These are phyloP conservation scores for Cryptops parisi DNA, from an alignment of 2,888 invertebrate species.

Conservation along the genomic window DNA sequence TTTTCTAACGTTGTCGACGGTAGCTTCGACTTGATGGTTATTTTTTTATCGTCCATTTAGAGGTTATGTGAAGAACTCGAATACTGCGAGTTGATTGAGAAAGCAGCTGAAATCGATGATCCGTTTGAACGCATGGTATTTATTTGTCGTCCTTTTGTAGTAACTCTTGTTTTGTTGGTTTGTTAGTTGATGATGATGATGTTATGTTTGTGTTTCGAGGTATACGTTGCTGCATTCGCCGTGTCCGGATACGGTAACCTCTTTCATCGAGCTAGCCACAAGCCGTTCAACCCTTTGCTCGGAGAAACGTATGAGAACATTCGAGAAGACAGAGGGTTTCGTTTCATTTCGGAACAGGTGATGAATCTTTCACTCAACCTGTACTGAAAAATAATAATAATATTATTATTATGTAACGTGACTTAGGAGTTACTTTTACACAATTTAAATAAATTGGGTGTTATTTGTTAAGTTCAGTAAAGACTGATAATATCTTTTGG, in stretches of 20 bases:
- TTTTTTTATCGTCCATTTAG: conserved; percentile 32
- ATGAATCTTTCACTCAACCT: background rate
- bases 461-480: too few relatives aligned
- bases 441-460: background rate
- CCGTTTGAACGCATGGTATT: conserved; percentile 54
- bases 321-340: conserved; percentile 59
- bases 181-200: background rate
- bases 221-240: conserved; percentile 60
- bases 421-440: background rate
- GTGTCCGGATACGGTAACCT: conserved; percentile 61
- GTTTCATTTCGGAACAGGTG: conserved; percentile 64
- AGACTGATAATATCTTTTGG: too few relatives aligned
- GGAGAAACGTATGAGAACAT: conserved; percentile 71
- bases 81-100: conserved; percentile 63
- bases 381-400: background rate
- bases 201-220: conserved; percentile 24
- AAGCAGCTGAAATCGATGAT: conserved; percentile 49
- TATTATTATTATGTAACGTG: background rate
- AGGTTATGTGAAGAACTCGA: conserved; percentile 69
- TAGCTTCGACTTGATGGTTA: too few relatives aligned
- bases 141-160: background rate
- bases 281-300: conserved; percentile 70
- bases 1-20: too few relatives aligned
- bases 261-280: conserved; percentile 59
- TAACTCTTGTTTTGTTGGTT: too few relatives aligned